Evolutionary conservation across 1,140 invertebrate genomes (phyloP), one percentile per base, ranked within the genome.

Genomic region (Eriosoma lanigerum): DNA sequence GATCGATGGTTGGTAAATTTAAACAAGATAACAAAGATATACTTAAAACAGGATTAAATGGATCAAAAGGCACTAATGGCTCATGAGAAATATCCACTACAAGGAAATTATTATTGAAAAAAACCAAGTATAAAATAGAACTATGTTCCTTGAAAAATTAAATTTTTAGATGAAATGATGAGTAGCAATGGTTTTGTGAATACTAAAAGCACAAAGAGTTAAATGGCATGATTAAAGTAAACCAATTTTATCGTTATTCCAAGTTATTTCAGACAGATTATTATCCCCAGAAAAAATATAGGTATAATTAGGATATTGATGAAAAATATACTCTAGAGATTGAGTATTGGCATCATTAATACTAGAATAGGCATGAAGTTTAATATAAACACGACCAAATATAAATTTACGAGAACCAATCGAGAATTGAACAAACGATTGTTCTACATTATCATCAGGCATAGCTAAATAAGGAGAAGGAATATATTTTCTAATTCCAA

Each of bases 231-330:
- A 19, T 13, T 58, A 58, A 10, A 58, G n/a, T 58, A 58, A 58
- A 10, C 54, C 8, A 17, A 10, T 17, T 19, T 19, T n/a, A n/a
- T n/a, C n/a, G 21, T 58, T 19, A 58, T n/a, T 10, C 54, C 54
- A 58, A n/a, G 54, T 58, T 10, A 58, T 58, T 58, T 58, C 54
- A 58, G 54, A n/a, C 54, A 58, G 21, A 58, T 8, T 58, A 19
- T 58, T 19, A 19, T 58, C 54, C 21, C 54, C n/a, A 58, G 13
- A 58, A 58, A 10, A 19, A n/a, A 58, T 58, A 19, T 15, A 58
- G 21, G 54, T 58, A 58, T 58, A n/a, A 19, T n/a, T 15, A 10
- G 54, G 8, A 19, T 58, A 58, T 15, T 58, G 10, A 13, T 58
- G 54, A 58, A 58, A 15, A 58, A 58, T n/a, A 19, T 10, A 10